Evolutionary conservation across 2,113 vertebrate species (phyloP).

Genomic region (Thermophis baileyi): DNA sequence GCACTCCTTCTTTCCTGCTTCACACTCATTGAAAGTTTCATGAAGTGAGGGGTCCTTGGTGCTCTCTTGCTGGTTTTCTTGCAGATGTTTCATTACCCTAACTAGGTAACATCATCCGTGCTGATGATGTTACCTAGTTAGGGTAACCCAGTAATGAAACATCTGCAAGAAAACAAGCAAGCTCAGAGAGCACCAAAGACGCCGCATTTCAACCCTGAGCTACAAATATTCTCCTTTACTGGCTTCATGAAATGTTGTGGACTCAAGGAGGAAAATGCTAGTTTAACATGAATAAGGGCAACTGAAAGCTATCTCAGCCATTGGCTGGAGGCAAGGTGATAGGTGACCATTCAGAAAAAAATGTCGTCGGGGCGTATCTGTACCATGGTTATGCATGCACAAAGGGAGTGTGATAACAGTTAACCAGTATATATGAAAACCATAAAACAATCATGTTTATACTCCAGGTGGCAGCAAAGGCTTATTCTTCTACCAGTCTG

Average conservation of each 20-base stretch:
- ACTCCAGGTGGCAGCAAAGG: constrained; percentile 20
- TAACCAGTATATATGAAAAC: not conserved
- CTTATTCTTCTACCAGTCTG: not conserved
- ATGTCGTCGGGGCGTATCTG: not conserved
- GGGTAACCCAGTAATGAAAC: too few species aligned
- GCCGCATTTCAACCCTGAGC: too few species aligned
- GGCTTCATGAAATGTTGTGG: not conserved
- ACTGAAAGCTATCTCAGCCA: not conserved
- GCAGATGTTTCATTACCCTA: too few species aligned
- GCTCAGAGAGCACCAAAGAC: too few species aligned
- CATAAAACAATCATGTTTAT: not conserved
- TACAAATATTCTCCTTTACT: too few species aligned
- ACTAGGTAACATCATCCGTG: too few species aligned
- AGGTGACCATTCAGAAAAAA: not conserved
- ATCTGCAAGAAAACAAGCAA: too few species aligned
- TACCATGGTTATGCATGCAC: not conserved
- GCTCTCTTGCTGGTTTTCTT: too few species aligned
- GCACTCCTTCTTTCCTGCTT: not conserved
- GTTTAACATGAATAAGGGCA: not conserved
- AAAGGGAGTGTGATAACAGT: not conserved
- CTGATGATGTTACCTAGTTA: too few species aligned
- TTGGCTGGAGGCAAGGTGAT: not conserved
- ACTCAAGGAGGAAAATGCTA: not conserved
- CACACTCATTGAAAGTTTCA: not conserved
- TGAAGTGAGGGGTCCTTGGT: not conserved